Base-by-base conservation (phyloP, 2,113 vertebrate genomes). In the Corythornis madagascariensis region DNA sequence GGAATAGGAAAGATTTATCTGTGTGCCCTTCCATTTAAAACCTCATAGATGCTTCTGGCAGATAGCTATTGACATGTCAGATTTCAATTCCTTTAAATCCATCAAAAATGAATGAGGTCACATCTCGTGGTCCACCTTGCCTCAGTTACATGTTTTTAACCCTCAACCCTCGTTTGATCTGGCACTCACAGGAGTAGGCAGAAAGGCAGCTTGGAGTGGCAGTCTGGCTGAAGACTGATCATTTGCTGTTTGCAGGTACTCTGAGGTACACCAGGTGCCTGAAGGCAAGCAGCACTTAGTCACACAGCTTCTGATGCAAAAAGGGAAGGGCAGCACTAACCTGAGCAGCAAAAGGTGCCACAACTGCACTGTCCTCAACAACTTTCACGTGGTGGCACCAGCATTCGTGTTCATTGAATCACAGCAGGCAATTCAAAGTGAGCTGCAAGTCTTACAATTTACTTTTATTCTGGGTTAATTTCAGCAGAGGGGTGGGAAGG, bases 81-180 rank as follows among this genome's bases (percentile, higher is more conserved):
- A 57, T 55, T 80, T 73, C 40, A 79, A 21, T 33, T 35, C n/a
- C 25, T 29, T 67, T 16, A 83, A 38, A 14, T 15, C 14, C 65
- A 12, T 0, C 4, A 3, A 28, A 75, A 75, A 85, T 19, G 11
- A 24, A 20, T n/a, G 28, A 45, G 9, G 31, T 50, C 59, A 25
- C 9, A 17, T 33, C 2, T 38, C 10, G n/a, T 0, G 0, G 48
- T 31, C 22, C 53, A 11, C 43, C 20, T 69, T 25, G 26, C 2
- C 17, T 18, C 28, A 42, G 21, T 6, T 21, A 22, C 10, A 2
- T 1, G 6, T 20, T 28, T 91, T 56, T 31, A 38, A 18, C 21
- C 47, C 29, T 8, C 6, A 17, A 2, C 2, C 9, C 59, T 13
- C 17, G 1, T 16, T 71, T 25, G 12, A 10, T 50, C 22, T 7